Percentiles rank a stretch among this genome's conserved stretches.
Conservation (phyloP, 1,140 invertebrate genomes). For the Neelides sp. region DNA sequence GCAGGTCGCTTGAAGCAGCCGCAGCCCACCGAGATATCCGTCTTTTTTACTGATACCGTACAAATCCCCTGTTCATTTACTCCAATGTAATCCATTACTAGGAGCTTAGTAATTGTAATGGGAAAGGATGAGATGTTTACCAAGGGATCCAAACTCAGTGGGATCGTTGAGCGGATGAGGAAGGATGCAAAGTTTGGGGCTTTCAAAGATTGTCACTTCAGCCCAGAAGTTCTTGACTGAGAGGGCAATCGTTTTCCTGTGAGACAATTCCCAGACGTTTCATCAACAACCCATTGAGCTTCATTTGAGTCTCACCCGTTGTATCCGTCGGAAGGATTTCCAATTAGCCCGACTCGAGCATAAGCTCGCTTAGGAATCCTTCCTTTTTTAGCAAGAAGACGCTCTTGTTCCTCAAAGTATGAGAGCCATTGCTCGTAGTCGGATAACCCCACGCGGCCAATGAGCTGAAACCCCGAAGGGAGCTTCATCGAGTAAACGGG, state of each 20-base stretch:
- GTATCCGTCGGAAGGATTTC: slow-evolving; percentile 35
- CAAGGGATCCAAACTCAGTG: slow-evolving; percentile 33
- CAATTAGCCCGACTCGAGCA: slow-evolving; percentile 34
- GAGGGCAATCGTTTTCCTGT: slow-evolving; percentile 34
- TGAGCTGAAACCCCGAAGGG: slow-evolving; percentile 33
- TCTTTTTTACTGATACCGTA: slow-evolving; percentile 32
- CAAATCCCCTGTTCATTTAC: too few species aligned
- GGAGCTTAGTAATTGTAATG: too few species aligned
- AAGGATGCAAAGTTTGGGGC: slow-evolving; percentile 28
- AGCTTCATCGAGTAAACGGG: slow-evolving; percentile 33
- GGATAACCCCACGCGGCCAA: slow-evolving; percentile 32
- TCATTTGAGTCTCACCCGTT: too few species aligned
- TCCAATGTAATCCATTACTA: too few species aligned
- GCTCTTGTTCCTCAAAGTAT: slow-evolving; percentile 26
- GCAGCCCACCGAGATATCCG: slow-evolving; percentile 34
- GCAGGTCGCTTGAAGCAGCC: slow-evolving; percentile 35
- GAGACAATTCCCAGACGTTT: too few species aligned
- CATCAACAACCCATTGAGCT: too few species aligned
- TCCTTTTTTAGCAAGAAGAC: background rate
- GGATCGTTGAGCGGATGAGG: slow-evolving; percentile 34
- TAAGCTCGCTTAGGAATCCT: slow-evolving; percentile 30
- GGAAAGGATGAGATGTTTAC: too few species aligned
- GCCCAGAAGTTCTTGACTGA: slow-evolving; percentile 35
- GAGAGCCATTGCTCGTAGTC: slow-evolving; percentile 33
- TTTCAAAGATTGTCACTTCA: slow-evolving; percentile 33